phyloP scores from a whole-genome alignment of 2,113 vertebrate species.

The Lepidothrix coronata region DNA sequence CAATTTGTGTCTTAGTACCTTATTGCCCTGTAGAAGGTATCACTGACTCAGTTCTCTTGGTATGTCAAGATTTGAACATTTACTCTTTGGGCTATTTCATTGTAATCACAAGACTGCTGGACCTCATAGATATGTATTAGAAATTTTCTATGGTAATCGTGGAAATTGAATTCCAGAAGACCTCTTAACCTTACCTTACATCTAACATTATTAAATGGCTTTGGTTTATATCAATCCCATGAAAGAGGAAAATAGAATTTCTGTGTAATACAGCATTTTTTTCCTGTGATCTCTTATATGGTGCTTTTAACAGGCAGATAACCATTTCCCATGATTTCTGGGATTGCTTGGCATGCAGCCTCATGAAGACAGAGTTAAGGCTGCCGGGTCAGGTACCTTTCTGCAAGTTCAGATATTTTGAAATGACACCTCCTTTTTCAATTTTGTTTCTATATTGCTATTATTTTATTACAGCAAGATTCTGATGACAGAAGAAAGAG shows the following conservation, averaged over 20 bases:
- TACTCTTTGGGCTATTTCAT: neutral
- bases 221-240: neutral
- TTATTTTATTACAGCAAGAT: neutral
- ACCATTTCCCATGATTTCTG: neutral
- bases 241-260: neutral
- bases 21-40: neutral
- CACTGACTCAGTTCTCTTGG: neutral
- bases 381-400: neutral
- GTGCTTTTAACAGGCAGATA: neutral
- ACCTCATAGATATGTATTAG: neutral
- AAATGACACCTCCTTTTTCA: neutral
- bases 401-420: neutral
- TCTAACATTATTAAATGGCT: neutral
- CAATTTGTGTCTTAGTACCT: neutral
- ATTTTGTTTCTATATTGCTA: neutral
- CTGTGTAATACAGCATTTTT: neutral
- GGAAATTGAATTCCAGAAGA: conserved; percentile 17
- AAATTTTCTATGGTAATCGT: neutral
- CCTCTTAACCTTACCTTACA: neutral
- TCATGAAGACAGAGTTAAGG: neutral
- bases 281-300: neutral
- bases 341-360: neutral
- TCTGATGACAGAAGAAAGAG: neutral
- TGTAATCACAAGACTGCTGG: neutral
- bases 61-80: neutral